A percentile compares a stretch with the other conserved stretches of the same genome.
Conservation (phyloP, 2,888 invertebrate genomes). For the Drosophila pseudotalamancana region DNA sequence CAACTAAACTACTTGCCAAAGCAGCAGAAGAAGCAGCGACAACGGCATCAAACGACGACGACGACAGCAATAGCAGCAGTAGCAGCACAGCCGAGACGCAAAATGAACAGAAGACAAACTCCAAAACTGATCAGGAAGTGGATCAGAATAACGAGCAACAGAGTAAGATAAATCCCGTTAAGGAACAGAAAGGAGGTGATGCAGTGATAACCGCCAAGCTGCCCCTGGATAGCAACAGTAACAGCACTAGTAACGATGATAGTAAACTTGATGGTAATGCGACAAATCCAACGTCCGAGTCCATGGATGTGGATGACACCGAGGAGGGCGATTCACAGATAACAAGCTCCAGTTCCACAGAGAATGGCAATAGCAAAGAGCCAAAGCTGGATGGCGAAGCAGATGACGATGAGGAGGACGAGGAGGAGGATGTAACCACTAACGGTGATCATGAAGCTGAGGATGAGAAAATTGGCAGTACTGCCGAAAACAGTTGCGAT, state of each 20-base stretch:
- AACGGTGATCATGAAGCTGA: slow-evolving; percentile 70
- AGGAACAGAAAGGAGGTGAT: slow-evolving; percentile 63
- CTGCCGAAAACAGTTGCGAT: slow-evolving; percentile 71
- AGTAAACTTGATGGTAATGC: slow-evolving; percentile 46
- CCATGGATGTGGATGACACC: slow-evolving; percentile 69
- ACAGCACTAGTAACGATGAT: slow-evolving; percentile 52
- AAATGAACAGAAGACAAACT: slow-evolving; percentile 33
- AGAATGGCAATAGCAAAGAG: slow-evolving; percentile 64
- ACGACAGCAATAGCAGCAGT: slow-evolving; percentile 16
- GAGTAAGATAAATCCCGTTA: slow-evolving; percentile 7
- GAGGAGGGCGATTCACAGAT: slow-evolving; percentile 81
- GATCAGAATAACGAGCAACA: slow-evolving; percentile 1
- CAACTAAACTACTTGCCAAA: slow-evolving; percentile 69
- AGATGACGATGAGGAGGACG: slow-evolving; percentile 61
- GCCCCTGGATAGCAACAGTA: slow-evolving; percentile 48
- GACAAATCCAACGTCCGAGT: slow-evolving; percentile 36
- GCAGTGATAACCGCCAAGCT: slow-evolving; percentile 41
- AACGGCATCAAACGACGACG: slow-evolving; percentile 17
- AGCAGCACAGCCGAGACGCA: slow-evolving; percentile 16
- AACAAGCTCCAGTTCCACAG: slow-evolving; percentile 80
- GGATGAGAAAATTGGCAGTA: slow-evolving; percentile 72
- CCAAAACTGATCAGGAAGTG: slow-evolving; percentile 21
- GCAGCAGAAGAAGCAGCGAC: slow-evolving; percentile 31
- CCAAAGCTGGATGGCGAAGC: slow-evolving; percentile 52
- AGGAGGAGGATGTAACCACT: slow-evolving; percentile 65